Evolutionary conservation across 2,113 vertebrate genomes (phyloP), one percentile per base, ranked within the genome.

Genomic region (Epinephelus fuscoguttatus): DNA sequence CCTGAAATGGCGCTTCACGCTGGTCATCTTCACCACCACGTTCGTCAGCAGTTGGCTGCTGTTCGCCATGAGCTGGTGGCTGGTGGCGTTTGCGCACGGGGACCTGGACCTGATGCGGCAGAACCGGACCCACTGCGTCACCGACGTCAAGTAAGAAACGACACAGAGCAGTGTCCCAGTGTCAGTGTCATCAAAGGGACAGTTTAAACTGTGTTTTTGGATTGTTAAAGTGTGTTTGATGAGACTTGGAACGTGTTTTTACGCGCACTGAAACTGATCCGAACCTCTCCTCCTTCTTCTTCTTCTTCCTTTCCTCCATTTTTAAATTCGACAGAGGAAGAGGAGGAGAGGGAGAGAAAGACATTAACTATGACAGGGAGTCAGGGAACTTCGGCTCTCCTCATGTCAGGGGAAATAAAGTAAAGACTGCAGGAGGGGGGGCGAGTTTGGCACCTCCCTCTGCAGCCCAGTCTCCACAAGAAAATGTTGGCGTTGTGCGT

Each of bases 11-110:
- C 97, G 98, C 82, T 98, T 99, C 94, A 99, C 98, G 0, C 89
- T 99, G 82, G 97, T 99, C 91, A 99, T 99, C 95, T 99, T 99
- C 75, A 99, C 98, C 78, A 99, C 98, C 92, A 98, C 97, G 50
- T 99, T 99, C 90, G 96, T 99, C 88, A 98, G 98, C 96, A 99
- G 98, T 90, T 99, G 98, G 98, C 94, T 99, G 73, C 97, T 99
- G 71, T 99, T 99, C 47, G 98, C 97, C 87, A 99, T 99, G 97
- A 95, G 96, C 93, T 99, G 98, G 98, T 99, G 98, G 98, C 93
- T 99, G 70, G 97, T 99, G 89, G 98, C 98, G 21, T 99, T 99
- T 21, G 97, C 96, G 72, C 97, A 99, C 0, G 98, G 98, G 0
- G 98, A 99, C 94, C 96, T 99, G 94, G 95, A 97, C 78, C 66